A percentile compares a stretch with the other conserved stretches of the same genome.
These are phyloP conservation scores for Temnothorax rugatulus DNA, from an alignment of 2,888 invertebrate species.

Conservation along the genomic window DNA sequence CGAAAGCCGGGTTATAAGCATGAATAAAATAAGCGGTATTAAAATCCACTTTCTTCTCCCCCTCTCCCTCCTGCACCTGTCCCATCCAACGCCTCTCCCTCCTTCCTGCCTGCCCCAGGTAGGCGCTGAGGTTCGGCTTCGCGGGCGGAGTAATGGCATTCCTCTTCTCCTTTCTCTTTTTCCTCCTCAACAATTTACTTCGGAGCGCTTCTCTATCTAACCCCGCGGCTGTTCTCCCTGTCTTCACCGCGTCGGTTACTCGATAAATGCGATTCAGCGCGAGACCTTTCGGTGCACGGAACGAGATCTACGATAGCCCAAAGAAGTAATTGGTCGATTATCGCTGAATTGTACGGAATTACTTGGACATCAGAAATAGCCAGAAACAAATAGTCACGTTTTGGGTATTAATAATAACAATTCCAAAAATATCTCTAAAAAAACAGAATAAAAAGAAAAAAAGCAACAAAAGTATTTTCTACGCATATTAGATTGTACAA, in stretches of 20 bases:
- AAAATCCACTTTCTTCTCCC: slow-evolving; percentile 75
- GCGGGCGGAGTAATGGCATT: slow-evolving; percentile 75
- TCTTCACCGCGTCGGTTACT: slow-evolving; percentile 42
- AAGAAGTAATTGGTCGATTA: slow-evolving; percentile 58
- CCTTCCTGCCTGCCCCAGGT: slow-evolving; percentile 56
- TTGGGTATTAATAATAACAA: background rate
- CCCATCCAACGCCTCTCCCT: slow-evolving; percentile 57
- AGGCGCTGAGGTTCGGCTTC: slow-evolving; percentile 60
- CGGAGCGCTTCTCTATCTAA: slow-evolving; percentile 55
- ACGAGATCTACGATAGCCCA: slow-evolving; percentile 47
- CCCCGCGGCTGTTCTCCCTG: slow-evolving; percentile 56
- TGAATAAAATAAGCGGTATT: slow-evolving; percentile 81
- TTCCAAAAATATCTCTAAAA: background rate
- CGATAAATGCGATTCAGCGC: slow-evolving; percentile 47
- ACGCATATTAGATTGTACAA: background rate
- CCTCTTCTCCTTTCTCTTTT: slow-evolving; percentile 69
- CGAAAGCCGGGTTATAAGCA: slow-evolving; percentile 75
- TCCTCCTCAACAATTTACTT: slow-evolving; percentile 72
- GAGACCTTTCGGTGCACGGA: slow-evolving; percentile 30
- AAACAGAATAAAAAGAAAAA: background rate
- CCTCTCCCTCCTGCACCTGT: slow-evolving; percentile 39
- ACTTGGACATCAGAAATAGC: slow-evolving; percentile 10
- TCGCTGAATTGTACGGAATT: slow-evolving; percentile 58
- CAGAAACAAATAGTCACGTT: background rate
- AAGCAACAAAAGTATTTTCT: background rate